Conservation (phyloP, 2,888 invertebrate genomes). For the Scaptodrosophila latifasciaeformis region DNA sequence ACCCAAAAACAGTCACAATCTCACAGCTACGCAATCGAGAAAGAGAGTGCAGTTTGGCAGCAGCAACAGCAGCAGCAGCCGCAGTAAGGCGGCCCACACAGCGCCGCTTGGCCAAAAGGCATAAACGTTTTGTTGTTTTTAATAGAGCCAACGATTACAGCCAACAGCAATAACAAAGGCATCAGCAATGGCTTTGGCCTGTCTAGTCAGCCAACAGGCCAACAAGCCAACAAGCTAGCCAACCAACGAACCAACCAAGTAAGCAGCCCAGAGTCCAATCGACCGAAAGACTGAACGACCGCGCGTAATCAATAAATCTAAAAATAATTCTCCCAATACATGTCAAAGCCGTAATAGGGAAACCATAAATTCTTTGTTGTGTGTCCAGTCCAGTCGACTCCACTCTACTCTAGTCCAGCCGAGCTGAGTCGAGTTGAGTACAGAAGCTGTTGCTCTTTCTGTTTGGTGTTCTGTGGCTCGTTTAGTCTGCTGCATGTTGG, state of each 20-base stretch:
- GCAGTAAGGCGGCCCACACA: conserved; percentile 36
- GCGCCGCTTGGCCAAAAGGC: conserved; percentile 56
- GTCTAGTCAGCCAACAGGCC: too few relatives aligned
- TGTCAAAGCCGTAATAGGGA: conserved; percentile 74
- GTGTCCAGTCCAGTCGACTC: conserved; percentile 57
- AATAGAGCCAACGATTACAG: conserved; percentile 64
- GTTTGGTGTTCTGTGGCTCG: conserved; percentile 15
- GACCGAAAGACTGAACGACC: conserved; percentile 38
- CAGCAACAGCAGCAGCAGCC: too few relatives aligned
- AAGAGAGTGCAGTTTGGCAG: conserved; percentile 21
- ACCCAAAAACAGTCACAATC: conserved; percentile 4
- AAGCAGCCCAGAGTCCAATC: conserved; percentile 36
- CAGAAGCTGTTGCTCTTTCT: conserved; percentile 45
- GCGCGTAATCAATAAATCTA: conserved; percentile 71
- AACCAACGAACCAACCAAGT: conserved; percentile 10
- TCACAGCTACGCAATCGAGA: conserved; percentile 15
- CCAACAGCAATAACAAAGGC: conserved; percentile 21
- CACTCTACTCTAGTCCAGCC: conserved; percentile 20
- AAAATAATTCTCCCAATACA: conserved; percentile 73
- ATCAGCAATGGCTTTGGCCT: too few relatives aligned
- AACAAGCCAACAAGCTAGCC: too few relatives aligned
- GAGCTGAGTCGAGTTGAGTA: conserved; percentile 43
- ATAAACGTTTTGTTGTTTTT: conserved; percentile 65
- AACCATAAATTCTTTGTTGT: conserved; percentile 72
- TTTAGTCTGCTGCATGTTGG: neutral